These are phyloP conservation scores for Sturnira hondurensis DNA, from an alignment of 2,113 vertebrate genomes.

Conservation along the genomic window DNA sequence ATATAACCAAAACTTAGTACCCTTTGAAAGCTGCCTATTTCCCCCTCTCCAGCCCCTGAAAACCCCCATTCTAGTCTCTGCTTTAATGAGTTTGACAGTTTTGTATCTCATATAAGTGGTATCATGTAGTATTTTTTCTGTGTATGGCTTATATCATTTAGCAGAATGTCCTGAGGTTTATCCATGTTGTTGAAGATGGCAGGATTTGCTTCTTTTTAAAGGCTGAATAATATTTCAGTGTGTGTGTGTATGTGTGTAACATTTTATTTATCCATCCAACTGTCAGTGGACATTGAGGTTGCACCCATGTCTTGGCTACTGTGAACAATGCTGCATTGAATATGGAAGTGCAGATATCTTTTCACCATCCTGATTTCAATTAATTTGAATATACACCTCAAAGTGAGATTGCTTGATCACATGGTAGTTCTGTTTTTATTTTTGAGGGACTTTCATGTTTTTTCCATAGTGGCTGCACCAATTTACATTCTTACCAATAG, in stretches of 20 bases:
- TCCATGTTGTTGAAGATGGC: not conserved
- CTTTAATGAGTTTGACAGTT: not conserved
- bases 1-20: not conserved
- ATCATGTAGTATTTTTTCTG: not conserved
- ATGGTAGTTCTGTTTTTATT: not conserved
- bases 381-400: not conserved
- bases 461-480: not conserved
- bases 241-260: not conserved
- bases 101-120: not conserved
- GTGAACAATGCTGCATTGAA: not conserved
- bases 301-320: not conserved
- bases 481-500: not conserved
- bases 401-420: not conserved
- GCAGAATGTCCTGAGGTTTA: not conserved
- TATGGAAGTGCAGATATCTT: not conserved
- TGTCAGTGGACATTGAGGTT: not conserved
- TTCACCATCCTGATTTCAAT: not conserved
- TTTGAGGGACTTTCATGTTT: not conserved
- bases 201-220: not conserved
- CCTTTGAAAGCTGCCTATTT: not conserved
- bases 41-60: not conserved
- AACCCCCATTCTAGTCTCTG: not conserved
- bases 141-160: not conserved
- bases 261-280: not conserved
- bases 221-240: not conserved